Evolutionary conservation across 2,888 invertebrate genomes (phyloP), one percentile per base, ranked within the genome.

Genomic region (Eristalis pertinax): DNA sequence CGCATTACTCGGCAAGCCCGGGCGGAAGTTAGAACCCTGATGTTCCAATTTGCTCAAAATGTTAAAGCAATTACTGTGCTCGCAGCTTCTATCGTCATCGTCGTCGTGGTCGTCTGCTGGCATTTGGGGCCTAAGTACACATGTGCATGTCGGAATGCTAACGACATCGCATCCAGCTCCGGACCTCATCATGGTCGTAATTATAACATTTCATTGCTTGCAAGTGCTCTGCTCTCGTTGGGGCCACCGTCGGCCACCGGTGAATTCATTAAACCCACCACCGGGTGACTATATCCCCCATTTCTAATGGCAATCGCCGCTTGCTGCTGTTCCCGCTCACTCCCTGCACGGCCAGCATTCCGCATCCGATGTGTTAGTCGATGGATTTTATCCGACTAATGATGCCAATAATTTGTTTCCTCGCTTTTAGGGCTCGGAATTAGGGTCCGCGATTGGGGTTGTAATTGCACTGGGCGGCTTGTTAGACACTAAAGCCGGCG

Each of bases 101-200:
- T 19, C 38, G 8, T 38, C 8, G 38, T n/a, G n/a, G n/a, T 35
- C 35, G 7, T 35, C 35, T 5, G 2, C 8, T 1, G 13, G 38
- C 56, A 56, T 22, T 56, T 56, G 50, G 43, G 29, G 75, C 79
- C 80, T 84, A 84, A 80, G 84, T 78, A 74, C 73, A 73, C 58
- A 78, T 74, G 77, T 86, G 85, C 82, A 86, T 86, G 85, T 86
- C 82, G 77, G 85, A 86, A 86, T 86, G 82, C 73, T 78, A 78
- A 78, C 76, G 77, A 77, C 79, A 75, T 35, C 77, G 19, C 50
- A 29, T 62, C 35, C 56, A 35, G 22, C 32, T 32, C 24, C n/a
- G 62, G 63, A 38, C 43, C 73, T 74, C 82, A 60, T 26, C 26
- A 5, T 13, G 8, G 26, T 60, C 26, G 60, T 64, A 67, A 81